Conservation (phyloP, 2,888 invertebrate genomes). For the Xestia ashworthii region DNA sequence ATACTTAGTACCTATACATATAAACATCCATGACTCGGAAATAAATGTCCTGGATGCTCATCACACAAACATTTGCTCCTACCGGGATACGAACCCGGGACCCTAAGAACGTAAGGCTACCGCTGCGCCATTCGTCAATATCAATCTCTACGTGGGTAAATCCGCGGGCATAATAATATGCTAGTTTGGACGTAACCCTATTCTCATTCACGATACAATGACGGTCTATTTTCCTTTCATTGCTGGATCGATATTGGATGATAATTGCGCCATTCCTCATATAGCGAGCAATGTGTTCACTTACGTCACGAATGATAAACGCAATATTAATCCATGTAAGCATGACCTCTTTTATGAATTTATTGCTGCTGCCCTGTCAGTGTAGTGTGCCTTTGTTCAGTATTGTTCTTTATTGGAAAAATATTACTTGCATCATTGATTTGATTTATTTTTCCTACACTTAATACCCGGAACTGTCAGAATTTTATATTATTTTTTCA, state of each 20-base stretch:
- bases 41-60: too few relatives aligned
- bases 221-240: slow-evolving; percentile 42
- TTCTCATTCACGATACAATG: background rate
- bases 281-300: slow-evolving; percentile 61
- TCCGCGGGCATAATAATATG: too few relatives aligned
- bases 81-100: too few relatives aligned
- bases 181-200: background rate
- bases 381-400: slow-evolving; percentile 43
- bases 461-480: background rate
- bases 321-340: slow-evolving; percentile 67
- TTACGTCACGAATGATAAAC: slow-evolving; percentile 64
- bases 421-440: slow-evolving; percentile 45
- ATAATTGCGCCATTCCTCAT: slow-evolving; percentile 59
- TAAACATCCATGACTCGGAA: too few relatives aligned
- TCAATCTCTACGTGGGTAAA: too few relatives aligned
- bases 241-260: slow-evolving; percentile 29
- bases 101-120: too few relatives aligned
- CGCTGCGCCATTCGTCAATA: too few relatives aligned
- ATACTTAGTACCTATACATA: too few relatives aligned
- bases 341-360: slow-evolving; percentile 68
- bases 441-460: slow-evolving; percentile 11
- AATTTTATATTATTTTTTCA: background rate
- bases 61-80: too few relatives aligned
- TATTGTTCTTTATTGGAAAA: slow-evolving; percentile 39
- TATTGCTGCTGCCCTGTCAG: slow-evolving; percentile 58